Evolutionary conservation across 2,888 invertebrate species (phyloP).

Genomic region (Habroteleia sp.): DNA sequence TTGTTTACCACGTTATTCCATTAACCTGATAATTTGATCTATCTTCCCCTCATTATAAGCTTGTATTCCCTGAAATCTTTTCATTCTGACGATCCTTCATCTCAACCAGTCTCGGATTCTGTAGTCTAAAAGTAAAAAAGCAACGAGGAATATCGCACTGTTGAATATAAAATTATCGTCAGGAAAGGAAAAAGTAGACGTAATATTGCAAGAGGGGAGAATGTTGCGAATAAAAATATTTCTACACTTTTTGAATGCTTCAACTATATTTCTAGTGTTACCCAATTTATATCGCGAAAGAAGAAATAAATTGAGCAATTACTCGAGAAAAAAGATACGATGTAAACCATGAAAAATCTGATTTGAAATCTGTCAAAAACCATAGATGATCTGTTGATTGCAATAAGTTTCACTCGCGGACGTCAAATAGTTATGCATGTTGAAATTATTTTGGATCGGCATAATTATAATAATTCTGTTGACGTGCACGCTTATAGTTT

Average conservation of each 20-base stretch:
- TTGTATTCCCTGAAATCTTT: constrained; percentile 28
- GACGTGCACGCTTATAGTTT: constrained; percentile 1
- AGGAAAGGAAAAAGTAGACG: neutral
- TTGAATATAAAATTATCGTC: constrained; percentile 30
- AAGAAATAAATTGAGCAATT: neutral
- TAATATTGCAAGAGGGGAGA: constrained; percentile 1
- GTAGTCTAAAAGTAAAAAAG: constrained; percentile 1
- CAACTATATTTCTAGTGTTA: neutral
- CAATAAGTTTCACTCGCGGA: neutral
- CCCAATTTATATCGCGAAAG: neutral
- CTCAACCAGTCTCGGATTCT: constrained; percentile 17
- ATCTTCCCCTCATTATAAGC: constrained; percentile 38
- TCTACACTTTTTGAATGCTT: neutral
- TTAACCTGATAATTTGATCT: constrained; percentile 47
- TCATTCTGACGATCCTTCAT: constrained; percentile 32
- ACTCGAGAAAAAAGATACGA: too few species aligned
- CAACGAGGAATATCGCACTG: neutral
- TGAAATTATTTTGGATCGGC: constrained; percentile 18
- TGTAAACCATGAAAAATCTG: too few species aligned
- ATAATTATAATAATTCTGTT: constrained; percentile 18
- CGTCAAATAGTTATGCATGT: constrained; percentile 2
- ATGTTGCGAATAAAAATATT: constrained; percentile 16
- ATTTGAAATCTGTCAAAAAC: too few species aligned
- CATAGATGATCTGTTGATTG: too few species aligned
- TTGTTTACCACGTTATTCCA: constrained; percentile 41